Base-by-base conservation (phyloP, 2,113 vertebrate genomes). In the Calidris pugnax region DNA sequence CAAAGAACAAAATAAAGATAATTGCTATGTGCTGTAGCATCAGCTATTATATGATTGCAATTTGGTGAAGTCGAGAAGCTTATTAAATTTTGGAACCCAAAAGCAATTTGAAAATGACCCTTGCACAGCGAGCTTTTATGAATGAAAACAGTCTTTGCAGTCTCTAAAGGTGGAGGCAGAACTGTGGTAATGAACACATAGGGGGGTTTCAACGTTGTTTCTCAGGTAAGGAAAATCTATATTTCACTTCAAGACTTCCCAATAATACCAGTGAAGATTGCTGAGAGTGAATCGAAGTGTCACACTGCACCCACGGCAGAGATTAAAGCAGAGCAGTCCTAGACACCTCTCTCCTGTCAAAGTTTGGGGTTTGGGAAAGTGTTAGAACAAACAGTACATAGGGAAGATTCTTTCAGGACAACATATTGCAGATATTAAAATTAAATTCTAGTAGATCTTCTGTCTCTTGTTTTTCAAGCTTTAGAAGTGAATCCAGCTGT, bases 41-140 rank as follows among this genome's bases (percentile, higher is more conserved):
- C 39, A 78, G 57, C 50, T 85, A 28, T 82, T 89, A 59, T 14
- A 78, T 43, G 32, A 78, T 30, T 78, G 66, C 26, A 85, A 68
- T 60, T 60, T 76, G 39, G 24, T 81, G 30, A 95, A 73, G 35
- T 6, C 59, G 39, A 88, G n/a, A 85, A 37, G 37, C 22, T 77
- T 50, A 28, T 63, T 68, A 67, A 24, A 75, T 86, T 92, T 93
- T 77, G 69, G 57, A 84, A 79, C 22, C 16, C 57, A 56, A 85
- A 76, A 94, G 39, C 62, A 67, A 43, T 75, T 67, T 3, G 3
- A 11, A 74, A 94, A 53, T 77, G 33, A 82, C 35, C 60, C 22
- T 64, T 64, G 32, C 35, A 35, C 23, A 85, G 30, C 18, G 50
- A 73, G 16, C 10, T 83, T 87, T 87, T 72, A 20, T 51, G 48